phyloP scores from a whole-genome alignment of 2,888 invertebrate species.

The Lydus trimaculatus region DNA sequence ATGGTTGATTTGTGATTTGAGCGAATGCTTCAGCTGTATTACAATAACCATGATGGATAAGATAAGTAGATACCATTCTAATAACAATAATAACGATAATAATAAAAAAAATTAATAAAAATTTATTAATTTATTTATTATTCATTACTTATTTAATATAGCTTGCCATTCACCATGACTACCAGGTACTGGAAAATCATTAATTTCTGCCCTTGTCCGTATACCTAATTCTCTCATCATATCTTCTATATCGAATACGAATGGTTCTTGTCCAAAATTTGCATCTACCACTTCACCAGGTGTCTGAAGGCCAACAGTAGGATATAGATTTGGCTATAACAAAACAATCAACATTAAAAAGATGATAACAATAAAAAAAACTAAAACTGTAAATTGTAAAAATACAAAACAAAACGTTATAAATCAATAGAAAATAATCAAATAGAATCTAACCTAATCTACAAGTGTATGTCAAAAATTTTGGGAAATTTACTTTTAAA shows the following conservation, averaged over 20 bases:
- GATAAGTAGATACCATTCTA: constrained; percentile 97
- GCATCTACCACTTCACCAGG: constrained; percentile 98
- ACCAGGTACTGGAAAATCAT: constrained; percentile 85
- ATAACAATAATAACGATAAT: constrained; percentile 12
- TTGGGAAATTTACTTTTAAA: background rate
- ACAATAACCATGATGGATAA: constrained; percentile 98
- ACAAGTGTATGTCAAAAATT: background rate
- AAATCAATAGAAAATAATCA: background rate
- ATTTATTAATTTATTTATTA: constrained; percentile 3
- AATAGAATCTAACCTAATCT: background rate
- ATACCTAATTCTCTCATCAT: constrained; percentile 92
- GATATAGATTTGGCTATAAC: constrained; percentile 90
- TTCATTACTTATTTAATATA: constrained; percentile 84
- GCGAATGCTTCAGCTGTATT: constrained; percentile 96
- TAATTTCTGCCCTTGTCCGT: constrained; percentile 83
- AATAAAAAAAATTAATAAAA: constrained; percentile 11
- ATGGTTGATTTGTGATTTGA: constrained; percentile 86
- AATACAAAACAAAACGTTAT: too few species aligned
- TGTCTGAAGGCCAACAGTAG: constrained; percentile 98
- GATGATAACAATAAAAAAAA: background rate
- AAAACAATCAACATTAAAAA: background rate
- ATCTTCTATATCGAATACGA: constrained; percentile 97
- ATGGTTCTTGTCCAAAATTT: constrained; percentile 97
- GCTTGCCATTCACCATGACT: constrained; percentile 92
- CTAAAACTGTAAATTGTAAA: background rate